Conservation (phyloP, 37 sponge, comb jelly and placozoan genomes). For the Beroe forskalii region DNA sequence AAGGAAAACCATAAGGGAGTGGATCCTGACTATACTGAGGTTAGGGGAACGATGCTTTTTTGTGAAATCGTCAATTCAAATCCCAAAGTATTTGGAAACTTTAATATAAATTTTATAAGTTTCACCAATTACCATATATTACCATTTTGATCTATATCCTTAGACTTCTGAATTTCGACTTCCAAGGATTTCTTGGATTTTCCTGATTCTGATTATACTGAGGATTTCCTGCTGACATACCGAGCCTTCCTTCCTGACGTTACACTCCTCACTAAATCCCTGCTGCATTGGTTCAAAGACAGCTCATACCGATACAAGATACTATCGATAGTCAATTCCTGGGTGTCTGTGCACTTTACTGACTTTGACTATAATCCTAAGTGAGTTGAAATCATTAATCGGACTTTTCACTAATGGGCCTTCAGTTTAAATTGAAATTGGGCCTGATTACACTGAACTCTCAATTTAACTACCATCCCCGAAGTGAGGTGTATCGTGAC, state of each 20-base stretch:
- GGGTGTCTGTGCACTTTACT: slow-evolving; percentile 60
- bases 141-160: no score
- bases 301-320: slow-evolving; percentile 58
- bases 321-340: slow-evolving; percentile 40
- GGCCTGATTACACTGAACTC: no score
- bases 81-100: no score
- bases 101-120: no score
- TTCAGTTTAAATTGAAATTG: neutral
- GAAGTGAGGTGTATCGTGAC: no score
- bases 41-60: neutral
- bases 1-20: slow-evolving; percentile 40
- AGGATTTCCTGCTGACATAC: slow-evolving; percentile 55
- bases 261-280: slow-evolving; percentile 7
- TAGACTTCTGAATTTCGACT: no score
- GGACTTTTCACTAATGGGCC: no score
- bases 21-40: slow-evolving; percentile 58
- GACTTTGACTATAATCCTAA: slow-evolving; percentile 59
- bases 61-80: no score
- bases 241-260: slow-evolving; percentile 32
- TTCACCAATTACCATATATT: no score
- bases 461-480: no score
- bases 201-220: no score
- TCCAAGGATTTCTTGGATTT: no score
- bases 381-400: neutral
- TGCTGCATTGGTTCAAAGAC: slow-evolving; percentile 59